phyloP scores from a whole-genome alignment of 1,140 invertebrate species.

The Bathynomus jamesi region DNA sequence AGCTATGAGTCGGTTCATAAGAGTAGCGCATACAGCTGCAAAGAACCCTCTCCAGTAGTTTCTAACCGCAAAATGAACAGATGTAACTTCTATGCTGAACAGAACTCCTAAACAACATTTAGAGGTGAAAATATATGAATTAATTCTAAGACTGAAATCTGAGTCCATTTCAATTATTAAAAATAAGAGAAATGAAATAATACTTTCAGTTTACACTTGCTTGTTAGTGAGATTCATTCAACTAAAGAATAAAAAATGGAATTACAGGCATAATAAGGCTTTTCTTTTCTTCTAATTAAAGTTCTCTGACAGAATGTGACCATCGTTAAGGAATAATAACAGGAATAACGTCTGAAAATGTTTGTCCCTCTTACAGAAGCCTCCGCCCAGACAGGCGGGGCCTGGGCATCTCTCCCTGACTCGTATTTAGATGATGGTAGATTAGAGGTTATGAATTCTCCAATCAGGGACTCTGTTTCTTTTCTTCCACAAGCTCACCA shows the following conservation, averaged over 20 bases:
- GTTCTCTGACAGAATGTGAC: no score
- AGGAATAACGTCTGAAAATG: no score
- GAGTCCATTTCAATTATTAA: not conserved
- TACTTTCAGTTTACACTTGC: not conserved
- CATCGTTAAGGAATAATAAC: no score
- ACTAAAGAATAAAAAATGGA: not conserved
- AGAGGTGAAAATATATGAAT: conserved; percentile 11
- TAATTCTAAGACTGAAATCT: not conserved
- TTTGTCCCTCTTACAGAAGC: no score
- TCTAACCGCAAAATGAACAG: conserved; percentile 94
- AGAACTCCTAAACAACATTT: conserved; percentile 95
- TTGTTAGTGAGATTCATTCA: not conserved
- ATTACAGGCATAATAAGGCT: not conserved
- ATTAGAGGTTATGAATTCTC: no score
- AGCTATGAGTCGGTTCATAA: conserved; percentile 83
- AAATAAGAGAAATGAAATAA: not conserved
- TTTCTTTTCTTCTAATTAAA: no score
- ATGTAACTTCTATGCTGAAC: conserved; percentile 98
- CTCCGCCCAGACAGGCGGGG: no score
- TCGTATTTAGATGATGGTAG: no score
- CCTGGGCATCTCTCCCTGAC: no score
- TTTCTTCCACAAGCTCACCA: no score
- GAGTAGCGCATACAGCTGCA: conserved; percentile 91
- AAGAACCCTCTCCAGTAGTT: conserved; percentile 99
- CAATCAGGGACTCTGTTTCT: no score